Evolutionary conservation across 2,888 invertebrate species (phyloP).

Genomic region (Drosophila yooni): DNA sequence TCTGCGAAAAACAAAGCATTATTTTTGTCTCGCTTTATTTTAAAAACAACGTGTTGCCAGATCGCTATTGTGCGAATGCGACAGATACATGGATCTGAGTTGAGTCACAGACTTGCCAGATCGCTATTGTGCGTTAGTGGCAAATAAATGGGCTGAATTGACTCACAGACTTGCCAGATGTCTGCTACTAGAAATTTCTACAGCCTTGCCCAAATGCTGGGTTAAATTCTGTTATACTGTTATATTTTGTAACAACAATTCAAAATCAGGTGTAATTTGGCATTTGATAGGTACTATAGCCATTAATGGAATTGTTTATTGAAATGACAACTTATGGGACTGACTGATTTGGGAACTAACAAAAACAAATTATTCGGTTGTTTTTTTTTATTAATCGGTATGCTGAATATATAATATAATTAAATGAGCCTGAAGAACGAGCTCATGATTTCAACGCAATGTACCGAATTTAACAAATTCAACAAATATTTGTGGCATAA

Average conservation of each 20-base stretch:
- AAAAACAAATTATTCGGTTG: neutral
- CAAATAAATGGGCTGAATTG: neutral
- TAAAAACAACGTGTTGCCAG: constrained; percentile 5
- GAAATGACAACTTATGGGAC: neutral
- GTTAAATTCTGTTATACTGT: constrained; percentile 32
- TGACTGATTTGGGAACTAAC: neutral
- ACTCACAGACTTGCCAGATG: constrained; percentile 33
- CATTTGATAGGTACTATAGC: neutral
- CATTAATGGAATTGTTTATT: neutral
- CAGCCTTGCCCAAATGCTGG: neutral
- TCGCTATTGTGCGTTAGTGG: constrained; percentile 5
- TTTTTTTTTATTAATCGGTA: neutral
- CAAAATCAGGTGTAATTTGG: neutral
- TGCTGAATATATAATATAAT: neutral
- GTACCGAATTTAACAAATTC: neutral
- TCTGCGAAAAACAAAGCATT: neutral
- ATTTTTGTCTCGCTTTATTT: neutral
- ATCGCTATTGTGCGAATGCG: constrained; percentile 9
- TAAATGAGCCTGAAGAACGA: too few species aligned
- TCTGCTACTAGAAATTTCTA: constrained; percentile 35
- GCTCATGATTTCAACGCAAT: neutral
- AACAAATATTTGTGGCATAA: neutral
- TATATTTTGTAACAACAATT: constrained; percentile 10
- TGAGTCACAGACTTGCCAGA: constrained; percentile 32
- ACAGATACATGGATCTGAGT: neutral